Conservation (phyloP, 35 echinoderm and acorn worm species). For the Antedon bifida region DNA sequence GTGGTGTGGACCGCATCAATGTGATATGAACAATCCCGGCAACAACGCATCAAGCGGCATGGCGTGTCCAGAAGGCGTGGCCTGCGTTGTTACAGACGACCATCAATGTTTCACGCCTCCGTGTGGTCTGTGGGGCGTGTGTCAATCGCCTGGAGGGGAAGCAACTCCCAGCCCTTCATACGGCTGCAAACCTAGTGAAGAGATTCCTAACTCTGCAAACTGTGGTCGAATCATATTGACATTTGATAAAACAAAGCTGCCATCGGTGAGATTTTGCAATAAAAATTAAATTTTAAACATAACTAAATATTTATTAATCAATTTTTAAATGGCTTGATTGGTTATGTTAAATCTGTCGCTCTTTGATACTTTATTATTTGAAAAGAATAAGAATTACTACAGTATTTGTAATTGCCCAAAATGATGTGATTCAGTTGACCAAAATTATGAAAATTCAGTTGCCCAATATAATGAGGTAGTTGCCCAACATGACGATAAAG, state of each 20-base stretch:
- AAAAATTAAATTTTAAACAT: too few relatives aligned
- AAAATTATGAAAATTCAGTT: too few relatives aligned
- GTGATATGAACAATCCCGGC: slow-evolving; percentile 32
- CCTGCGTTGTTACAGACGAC: slow-evolving; percentile 33
- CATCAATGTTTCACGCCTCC: slow-evolving; percentile 65
- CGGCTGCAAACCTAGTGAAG: not conserved
- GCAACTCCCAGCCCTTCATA: not conserved
- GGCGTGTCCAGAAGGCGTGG: slow-evolving; percentile 13
- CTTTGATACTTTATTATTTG: too few relatives aligned
- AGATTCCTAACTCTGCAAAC: not conserved
- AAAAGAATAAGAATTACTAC: too few relatives aligned
- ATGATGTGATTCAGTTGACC: too few relatives aligned
- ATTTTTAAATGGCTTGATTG: too few relatives aligned
- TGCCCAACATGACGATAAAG: too few relatives aligned
- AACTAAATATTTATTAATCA: too few relatives aligned
- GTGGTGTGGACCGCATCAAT: slow-evolving; percentile 13
- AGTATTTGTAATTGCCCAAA: too few relatives aligned
- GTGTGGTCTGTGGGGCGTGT: slow-evolving; percentile 73
- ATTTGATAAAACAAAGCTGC: not conserved
- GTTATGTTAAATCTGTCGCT: too few relatives aligned
- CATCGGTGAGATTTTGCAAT: not conserved
- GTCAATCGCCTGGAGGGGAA: not conserved
- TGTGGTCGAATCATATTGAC: not conserved
- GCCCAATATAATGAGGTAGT: too few relatives aligned
- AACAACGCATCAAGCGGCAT: slow-evolving; percentile 5